Percentiles rank a stretch among this genome's conserved stretches.
These are phyloP conservation scores for Sebastes trivittatus DNA, from an alignment of 2,797 vertebrate species.

Conservation along the genomic window DNA sequence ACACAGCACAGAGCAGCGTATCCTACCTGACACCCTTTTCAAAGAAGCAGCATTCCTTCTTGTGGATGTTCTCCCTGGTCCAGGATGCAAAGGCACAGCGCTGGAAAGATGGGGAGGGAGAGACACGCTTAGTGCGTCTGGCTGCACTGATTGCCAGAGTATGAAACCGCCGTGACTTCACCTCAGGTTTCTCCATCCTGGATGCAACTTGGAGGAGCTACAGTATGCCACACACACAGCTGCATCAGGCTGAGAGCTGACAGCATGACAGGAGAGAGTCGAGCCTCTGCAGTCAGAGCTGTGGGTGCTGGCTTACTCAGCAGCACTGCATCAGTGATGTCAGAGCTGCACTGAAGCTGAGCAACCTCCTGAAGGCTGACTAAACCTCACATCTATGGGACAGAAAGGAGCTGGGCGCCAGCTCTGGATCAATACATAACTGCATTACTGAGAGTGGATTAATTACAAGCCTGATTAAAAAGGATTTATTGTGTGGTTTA, in stretches of 20 bases:
- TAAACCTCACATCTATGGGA: background rate
- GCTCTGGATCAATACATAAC: slow-evolving; percentile 9
- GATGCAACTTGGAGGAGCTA: background rate
- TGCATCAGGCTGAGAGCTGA: background rate
- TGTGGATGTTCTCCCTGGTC: slow-evolving; percentile 87
- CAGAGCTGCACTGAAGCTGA: slow-evolving; percentile 44
- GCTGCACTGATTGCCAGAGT: slow-evolving; percentile 4
- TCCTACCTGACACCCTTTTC: slow-evolving; percentile 73
- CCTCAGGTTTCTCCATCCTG: slow-evolving; percentile 39
- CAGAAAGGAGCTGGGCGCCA: background rate
- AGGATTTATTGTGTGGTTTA: background rate
- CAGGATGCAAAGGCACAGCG: slow-evolving; percentile 76
- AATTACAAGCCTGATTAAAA: background rate
- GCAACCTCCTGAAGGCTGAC: slow-evolving; percentile 5
- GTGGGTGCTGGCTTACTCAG: slow-evolving; percentile 18
- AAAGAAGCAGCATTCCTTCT: slow-evolving; percentile 89
- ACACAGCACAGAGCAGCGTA: background rate
- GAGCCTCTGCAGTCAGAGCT: slow-evolving; percentile 48
- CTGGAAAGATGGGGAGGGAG: slow-evolving; percentile 73
- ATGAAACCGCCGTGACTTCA: slow-evolving; percentile 10
- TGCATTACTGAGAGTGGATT: background rate
- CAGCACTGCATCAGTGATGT: slow-evolving; percentile 71
- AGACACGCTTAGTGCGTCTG: slow-evolving; percentile 28
- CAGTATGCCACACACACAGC: background rate
- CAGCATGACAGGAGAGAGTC: slow-evolving; percentile 6